Evolutionary conservation across 2,113 vertebrate species (phyloP).

Genomic region (Crypturellus undulatus): DNA sequence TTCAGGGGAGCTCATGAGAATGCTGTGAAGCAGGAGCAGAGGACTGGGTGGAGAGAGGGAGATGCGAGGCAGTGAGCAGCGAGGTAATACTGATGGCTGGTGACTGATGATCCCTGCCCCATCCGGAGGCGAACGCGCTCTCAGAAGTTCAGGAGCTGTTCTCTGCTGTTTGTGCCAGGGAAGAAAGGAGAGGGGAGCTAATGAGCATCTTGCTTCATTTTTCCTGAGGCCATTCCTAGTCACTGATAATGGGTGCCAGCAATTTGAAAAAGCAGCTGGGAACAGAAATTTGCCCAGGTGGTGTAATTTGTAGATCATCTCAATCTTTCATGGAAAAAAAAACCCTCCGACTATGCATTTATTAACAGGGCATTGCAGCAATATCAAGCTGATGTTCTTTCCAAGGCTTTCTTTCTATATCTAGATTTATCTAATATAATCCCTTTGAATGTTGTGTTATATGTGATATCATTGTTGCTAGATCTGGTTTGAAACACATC

Average conservation of each 20-base stretch:
- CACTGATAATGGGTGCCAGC: not conserved
- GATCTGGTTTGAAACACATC: not conserved
- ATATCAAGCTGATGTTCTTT: not conserved
- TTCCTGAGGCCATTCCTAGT: not conserved
- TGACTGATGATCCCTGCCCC: not conserved
- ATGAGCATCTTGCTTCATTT: not conserved
- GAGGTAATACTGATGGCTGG: not conserved
- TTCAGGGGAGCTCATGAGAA: too few relatives aligned
- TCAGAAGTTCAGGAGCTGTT: not conserved
- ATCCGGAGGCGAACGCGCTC: not conserved
- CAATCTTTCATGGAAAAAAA: not conserved
- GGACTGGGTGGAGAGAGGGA: not conserved
- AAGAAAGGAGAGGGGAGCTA: not conserved
- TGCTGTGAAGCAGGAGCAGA: too few relatives aligned
- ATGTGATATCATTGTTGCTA: not conserved
- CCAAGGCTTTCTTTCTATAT: not conserved
- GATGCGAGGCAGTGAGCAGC: not conserved
- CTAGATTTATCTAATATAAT: not conserved
- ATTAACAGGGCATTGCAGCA: not conserved
- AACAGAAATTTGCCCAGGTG: not conserved
- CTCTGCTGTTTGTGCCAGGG: not conserved
- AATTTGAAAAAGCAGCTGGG: not conserved
- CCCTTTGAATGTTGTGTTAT: not conserved
- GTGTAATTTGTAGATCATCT: accelerated
- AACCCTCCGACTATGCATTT: not conserved